Evolutionary conservation across 1,140 invertebrate species (phyloP).

Genomic region (Drosophila triauraria): DNA sequence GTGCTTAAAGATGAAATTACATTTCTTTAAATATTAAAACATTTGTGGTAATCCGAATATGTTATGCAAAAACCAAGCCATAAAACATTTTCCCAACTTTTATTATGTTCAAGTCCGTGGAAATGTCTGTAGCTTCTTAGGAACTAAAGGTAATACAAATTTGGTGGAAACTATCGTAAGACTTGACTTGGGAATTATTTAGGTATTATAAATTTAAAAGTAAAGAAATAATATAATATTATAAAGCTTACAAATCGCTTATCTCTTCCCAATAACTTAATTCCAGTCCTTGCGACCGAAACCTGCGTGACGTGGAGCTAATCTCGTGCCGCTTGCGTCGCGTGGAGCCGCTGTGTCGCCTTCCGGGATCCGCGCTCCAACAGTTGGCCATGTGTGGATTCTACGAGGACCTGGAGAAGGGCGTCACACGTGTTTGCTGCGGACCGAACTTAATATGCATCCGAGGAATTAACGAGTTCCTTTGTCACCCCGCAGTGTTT

Average conservation of each 20-base stretch:
- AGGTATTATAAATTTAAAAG: background rate
- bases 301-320: conserved; percentile 89
- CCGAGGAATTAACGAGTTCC: conserved; percentile 16
- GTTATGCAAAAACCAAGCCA: background rate
- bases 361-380: conserved; percentile 90
- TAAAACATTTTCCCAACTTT: too few species aligned
- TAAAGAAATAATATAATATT: too few species aligned
- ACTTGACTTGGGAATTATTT: background rate
- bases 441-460: conserved; percentile 40
- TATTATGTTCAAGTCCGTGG: too few species aligned
- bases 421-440: conserved; percentile 88
- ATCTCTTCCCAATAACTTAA: conserved; percentile 5
- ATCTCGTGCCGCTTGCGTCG: conserved; percentile 88
- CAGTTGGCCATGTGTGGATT: conserved; percentile 90
- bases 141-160: background rate
- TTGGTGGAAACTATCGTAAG: too few species aligned
- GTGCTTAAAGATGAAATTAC: too few species aligned
- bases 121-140: background rate
- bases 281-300: conserved; percentile 90
- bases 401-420: conserved; percentile 92
- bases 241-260: background rate
- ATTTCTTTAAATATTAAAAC: too few species aligned
- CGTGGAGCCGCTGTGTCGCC: conserved; percentile 88
- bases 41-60: too few species aligned
- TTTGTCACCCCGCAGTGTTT: conserved; percentile 88